Conservation (phyloP, 2,888 invertebrate genomes). For the Drosophila testacea region DNA sequence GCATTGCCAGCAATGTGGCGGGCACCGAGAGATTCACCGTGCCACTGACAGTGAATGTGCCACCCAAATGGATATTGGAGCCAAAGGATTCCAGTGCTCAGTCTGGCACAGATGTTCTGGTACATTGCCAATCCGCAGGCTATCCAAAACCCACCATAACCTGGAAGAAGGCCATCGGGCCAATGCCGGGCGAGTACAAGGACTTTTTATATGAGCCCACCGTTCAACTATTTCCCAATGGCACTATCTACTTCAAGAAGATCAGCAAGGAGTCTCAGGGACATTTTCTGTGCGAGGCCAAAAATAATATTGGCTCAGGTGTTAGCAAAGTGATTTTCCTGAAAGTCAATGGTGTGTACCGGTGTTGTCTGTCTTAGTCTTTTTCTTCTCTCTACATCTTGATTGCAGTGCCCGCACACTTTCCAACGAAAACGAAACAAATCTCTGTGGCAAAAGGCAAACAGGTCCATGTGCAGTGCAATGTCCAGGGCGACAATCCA, state of each 20-base stretch:
- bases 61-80: conserved; percentile 95
- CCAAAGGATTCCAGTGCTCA: conserved; percentile 93
- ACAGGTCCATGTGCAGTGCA: conserved; percentile 93
- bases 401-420: conserved; percentile 91
- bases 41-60: conserved; percentile 93
- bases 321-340: conserved; percentile 96
- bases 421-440: conserved; percentile 92
- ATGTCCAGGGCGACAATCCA: conserved; percentile 94
- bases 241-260: conserved; percentile 92
- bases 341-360: conserved; percentile 93
- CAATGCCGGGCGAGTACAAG: conserved; percentile 92
- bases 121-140: conserved; percentile 96
- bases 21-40: conserved; percentile 92
- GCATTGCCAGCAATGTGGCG: conserved; percentile 93
- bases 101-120: conserved; percentile 92
- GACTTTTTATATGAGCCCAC: conserved; percentile 93
- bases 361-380: too few relatives aligned
- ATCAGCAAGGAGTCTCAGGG: conserved; percentile 95
- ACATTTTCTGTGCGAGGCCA: conserved; percentile 96
- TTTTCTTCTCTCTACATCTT: neutral
- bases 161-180: conserved; percentile 95
- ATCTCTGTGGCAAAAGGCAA: conserved; percentile 93
- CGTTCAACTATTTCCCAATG: conserved; percentile 92
- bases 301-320: conserved; percentile 95
- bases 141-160: conserved; percentile 95